Evolutionary conservation across 2,113 vertebrate genomes (phyloP).

Genomic region (Odocoileus hemionus): DNA sequence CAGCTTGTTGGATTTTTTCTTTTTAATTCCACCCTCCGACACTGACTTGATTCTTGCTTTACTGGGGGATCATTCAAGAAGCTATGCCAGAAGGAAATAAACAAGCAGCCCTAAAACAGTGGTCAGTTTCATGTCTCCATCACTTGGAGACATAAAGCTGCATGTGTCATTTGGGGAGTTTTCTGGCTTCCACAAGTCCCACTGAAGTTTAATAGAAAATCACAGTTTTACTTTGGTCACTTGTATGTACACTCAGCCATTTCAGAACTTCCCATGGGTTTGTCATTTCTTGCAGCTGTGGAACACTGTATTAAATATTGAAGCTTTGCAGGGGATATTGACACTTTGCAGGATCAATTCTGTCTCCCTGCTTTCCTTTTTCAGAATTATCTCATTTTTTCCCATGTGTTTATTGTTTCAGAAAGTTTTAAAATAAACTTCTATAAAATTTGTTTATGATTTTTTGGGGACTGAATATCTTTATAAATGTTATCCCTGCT

Average conservation of each 20-base stretch:
- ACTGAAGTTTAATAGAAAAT: not conserved
- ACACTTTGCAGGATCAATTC: accelerated
- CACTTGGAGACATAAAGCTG: not conserved
- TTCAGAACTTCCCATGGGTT: too few species aligned
- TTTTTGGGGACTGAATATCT: not conserved
- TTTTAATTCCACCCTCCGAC: not conserved
- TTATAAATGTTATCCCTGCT: not conserved
- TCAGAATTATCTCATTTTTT: not conserved
- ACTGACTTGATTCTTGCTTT: not conserved
- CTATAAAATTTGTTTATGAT: not conserved
- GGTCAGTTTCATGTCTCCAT: not conserved
- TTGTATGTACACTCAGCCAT: not conserved
- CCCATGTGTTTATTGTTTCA: not conserved
- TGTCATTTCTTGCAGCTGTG: accelerated
- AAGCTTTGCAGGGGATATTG: not conserved
- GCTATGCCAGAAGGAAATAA: not conserved
- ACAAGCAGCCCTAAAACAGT: not conserved
- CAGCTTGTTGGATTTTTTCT: not conserved
- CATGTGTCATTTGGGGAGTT: too few species aligned
- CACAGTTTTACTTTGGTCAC: not conserved
- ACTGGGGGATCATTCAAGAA: not conserved
- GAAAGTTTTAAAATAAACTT: not conserved
- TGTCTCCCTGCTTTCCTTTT: too few species aligned
- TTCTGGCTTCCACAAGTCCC: not conserved
- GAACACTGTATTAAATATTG: not conserved